phyloP scores from a whole-genome alignment of 2,113 vertebrate species.

The Alethe diademata region DNA sequence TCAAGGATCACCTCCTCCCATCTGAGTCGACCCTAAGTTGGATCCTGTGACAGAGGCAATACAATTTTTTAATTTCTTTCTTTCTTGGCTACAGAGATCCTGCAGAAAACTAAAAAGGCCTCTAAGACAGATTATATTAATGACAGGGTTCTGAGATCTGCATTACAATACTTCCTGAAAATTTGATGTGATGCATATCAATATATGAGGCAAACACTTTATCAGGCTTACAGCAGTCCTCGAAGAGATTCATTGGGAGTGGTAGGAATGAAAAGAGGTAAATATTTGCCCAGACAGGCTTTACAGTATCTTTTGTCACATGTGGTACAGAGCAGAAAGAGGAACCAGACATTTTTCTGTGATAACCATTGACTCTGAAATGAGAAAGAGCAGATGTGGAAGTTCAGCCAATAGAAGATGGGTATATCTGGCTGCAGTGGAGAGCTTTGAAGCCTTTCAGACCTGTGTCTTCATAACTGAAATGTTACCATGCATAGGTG shows the following conservation, averaged over 20 bases:
- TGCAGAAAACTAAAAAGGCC: not conserved
- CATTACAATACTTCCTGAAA: not conserved
- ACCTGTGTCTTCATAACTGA: not conserved
- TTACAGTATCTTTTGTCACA: not conserved
- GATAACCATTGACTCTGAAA: constrained; percentile 13
- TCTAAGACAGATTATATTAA: not conserved
- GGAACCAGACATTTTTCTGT: not conserved
- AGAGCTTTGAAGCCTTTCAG: not conserved
- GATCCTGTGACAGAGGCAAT: not conserved
- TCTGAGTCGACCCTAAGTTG: not conserved
- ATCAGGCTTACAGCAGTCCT: not conserved
- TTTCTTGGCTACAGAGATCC: not conserved
- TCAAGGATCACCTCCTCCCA: not conserved
- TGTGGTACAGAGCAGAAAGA: not conserved
- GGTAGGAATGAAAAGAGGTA: not conserved
- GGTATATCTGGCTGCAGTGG: not conserved
- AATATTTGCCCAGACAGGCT: not conserved
- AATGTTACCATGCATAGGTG: not conserved
- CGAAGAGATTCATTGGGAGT: not conserved
- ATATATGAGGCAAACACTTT: not conserved
- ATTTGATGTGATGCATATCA: not conserved
- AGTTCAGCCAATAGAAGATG: not conserved
- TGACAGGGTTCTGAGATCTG: not conserved
- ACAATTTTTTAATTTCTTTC: not conserved
- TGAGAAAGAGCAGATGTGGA: not conserved